A percentile compares a stretch with the other conserved stretches of the same genome.
Conservation (phyloP, 2,888 invertebrate species). For the Erebia aethiops region DNA sequence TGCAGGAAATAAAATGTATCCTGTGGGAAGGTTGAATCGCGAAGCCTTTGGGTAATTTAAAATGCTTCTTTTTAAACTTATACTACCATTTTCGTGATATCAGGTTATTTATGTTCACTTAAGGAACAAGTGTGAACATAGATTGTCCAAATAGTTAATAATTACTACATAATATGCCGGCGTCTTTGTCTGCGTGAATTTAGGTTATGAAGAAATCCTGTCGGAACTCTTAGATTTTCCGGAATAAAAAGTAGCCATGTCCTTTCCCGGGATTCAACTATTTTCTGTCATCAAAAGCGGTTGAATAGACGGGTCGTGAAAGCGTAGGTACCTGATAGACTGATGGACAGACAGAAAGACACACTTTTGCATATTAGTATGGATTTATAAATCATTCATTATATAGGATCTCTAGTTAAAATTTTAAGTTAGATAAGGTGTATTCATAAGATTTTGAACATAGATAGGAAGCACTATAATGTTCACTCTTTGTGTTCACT, state of each 20-base stretch:
- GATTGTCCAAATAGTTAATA: neutral
- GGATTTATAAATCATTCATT: neutral
- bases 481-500: constrained; percentile 6
- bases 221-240: too few species aligned
- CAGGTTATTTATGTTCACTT: neutral
- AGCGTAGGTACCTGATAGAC: too few species aligned
- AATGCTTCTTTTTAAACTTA: constrained; percentile 1
- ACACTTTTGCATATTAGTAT: too few species aligned
- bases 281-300: too few species aligned
- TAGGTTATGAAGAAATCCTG: too few species aligned
- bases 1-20: constrained; percentile 17
- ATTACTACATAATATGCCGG: too few species aligned
- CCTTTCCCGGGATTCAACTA: too few species aligned
- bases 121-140: neutral
- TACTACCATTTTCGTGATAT: neutral
- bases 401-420: neutral
- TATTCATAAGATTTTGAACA: neutral
- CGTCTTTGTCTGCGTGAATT: too few species aligned
- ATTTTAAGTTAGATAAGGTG: neutral
- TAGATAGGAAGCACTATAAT: constrained; percentile 8
- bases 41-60: constrained; percentile 17
- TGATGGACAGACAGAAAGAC: too few species aligned
- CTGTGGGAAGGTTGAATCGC: constrained; percentile 17
- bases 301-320: too few species aligned
- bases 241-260: too few species aligned